Base-by-base conservation (phyloP, 2,113 vertebrate species). In the Callospermophilus lateralis region DNA sequence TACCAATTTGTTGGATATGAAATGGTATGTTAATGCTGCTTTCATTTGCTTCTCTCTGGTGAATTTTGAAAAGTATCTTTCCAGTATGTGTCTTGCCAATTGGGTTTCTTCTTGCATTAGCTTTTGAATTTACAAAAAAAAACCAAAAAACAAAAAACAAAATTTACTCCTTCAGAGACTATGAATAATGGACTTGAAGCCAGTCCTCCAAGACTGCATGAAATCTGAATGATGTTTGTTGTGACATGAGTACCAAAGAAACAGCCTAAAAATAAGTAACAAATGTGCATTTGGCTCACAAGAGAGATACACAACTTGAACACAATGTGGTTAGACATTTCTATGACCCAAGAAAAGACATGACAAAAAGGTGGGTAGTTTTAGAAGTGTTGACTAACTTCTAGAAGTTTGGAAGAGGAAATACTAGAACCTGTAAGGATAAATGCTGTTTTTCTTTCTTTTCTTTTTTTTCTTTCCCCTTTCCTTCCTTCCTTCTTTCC, bases 1-100 rank as follows among this genome's bases (percentile, higher is more conserved):
- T 11, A 34, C 91, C 39, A 48, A 1, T 80, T 55, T n/a, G 39
- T 34, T 63, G 22, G 32, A 42, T n/a, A 32, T 86, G 61, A 67
- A 51, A 55, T 78, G 13, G 3, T 42, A 8, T 13, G 16, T 37
- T 73, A 90, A 28, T 72, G 22, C 42, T 70, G 13, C 89, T 89
- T 76, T 73, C 37, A 51, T 81, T 68, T 65, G 42, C 76, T 53
- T 67, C 37, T 63, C 61, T 11, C 61, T 39, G n/a, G 45, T 89
- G 55, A 70, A 76, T 88, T 96, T 70, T 74, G 67, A 94, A 39
- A 78, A 84, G 39, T n/a, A 53, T 68, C n/a, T 93, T 79, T 91
- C 92, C 34, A 63, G 22, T 42, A 28, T 53, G 37, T 77, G 37
- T 72, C 81, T 67, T 91, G 34, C 48, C 34, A 53, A 79, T 74